These are phyloP conservation scores for Manduca sexta DNA, from an alignment of 1,140 invertebrate genomes.

Conservation along the genomic window DNA sequence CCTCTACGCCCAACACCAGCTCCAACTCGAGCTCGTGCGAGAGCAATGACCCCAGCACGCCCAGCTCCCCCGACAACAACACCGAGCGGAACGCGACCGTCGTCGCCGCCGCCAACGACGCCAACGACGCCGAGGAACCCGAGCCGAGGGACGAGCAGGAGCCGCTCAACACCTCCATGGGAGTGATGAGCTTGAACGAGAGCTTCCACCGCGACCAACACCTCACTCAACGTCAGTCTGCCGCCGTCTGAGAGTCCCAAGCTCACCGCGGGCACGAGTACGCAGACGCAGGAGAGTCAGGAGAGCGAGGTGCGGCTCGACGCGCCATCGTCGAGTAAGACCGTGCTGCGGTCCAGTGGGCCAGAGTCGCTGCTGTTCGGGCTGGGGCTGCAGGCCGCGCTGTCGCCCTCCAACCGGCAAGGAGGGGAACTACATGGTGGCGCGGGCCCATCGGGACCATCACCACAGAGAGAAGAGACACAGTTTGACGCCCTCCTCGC, in stretches of 20 bases:
- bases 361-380: conserved; percentile 58
- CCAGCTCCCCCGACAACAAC: conserved; percentile 60
- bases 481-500: conserved; percentile 78
- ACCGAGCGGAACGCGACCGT: conserved; percentile 48
- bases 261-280: conserved; percentile 31
- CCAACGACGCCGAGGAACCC: conserved; percentile 31
- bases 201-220: conserved; percentile 64
- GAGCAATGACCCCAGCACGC: conserved; percentile 63
- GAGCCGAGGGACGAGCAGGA: conserved; percentile 37
- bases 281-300: conserved; percentile 33
- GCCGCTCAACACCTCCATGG: conserved; percentile 47
- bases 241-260: conserved; percentile 57
- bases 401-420: conserved; percentile 55
- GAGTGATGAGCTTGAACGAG: conserved; percentile 51
- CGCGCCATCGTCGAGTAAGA: conserved; percentile 45
- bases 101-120: conserved; percentile 14
- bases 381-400: conserved; percentile 48
- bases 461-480: conserved; percentile 78
- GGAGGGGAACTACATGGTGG: conserved; percentile 42
- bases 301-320: conserved; percentile 45
- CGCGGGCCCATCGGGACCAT: conserved; percentile 59
- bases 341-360: conserved; percentile 30
- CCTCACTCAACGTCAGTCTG: conserved; percentile 55
- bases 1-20: conserved; percentile 58
- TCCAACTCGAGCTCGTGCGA: conserved; percentile 61